These are phyloP conservation scores for Cheilosia soror DNA, from an alignment of 2,888 invertebrate genomes.

Conservation along the genomic window DNA sequence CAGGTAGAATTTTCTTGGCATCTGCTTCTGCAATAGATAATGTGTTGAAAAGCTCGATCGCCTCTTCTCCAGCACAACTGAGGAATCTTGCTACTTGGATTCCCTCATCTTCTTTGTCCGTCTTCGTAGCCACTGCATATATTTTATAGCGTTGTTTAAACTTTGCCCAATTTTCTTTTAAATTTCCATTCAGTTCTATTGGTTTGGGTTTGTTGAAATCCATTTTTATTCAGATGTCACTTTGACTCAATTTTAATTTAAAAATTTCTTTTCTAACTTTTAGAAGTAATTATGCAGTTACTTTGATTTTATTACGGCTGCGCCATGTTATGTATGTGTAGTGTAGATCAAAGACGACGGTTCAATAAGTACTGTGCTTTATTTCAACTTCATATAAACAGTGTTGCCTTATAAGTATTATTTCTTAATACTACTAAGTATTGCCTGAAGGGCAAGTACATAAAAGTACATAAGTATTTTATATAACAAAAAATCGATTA, in stretches of 20 bases:
- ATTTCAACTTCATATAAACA: too few relatives aligned
- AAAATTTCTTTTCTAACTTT: too few relatives aligned
- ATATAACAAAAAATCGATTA: conserved; percentile 54
- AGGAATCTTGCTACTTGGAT: conserved; percentile 65
- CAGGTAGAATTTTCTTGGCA: conserved; percentile 16
- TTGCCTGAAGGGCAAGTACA: too few relatives aligned
- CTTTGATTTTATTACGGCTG: background rate
- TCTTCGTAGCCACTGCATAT: conserved; percentile 65
- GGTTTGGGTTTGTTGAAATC: conserved; percentile 15
- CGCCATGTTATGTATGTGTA: background rate
- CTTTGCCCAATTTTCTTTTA: conserved; percentile 9
- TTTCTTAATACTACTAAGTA: too few relatives aligned
- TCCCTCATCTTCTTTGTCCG: conserved; percentile 42
- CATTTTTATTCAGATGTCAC: background rate
- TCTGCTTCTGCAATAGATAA: conserved; percentile 40
- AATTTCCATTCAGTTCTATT: conserved; percentile 31
- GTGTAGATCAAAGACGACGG: too few relatives aligned
- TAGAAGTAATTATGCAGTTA: too few relatives aligned
- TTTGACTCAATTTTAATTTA: background rate
- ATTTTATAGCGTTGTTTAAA: conserved; percentile 28
- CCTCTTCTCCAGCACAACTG: conserved; percentile 73
- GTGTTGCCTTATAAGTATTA: too few relatives aligned
- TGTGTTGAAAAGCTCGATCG: conserved; percentile 51
- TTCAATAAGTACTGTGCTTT: too few relatives aligned
- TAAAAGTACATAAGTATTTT: too few relatives aligned